A percentile compares a stretch with the other conserved stretches of the same genome.
These are phyloP conservation scores for Leptura quadrifasciata DNA, from an alignment of 2,888 invertebrate species.

Conservation along the genomic window DNA sequence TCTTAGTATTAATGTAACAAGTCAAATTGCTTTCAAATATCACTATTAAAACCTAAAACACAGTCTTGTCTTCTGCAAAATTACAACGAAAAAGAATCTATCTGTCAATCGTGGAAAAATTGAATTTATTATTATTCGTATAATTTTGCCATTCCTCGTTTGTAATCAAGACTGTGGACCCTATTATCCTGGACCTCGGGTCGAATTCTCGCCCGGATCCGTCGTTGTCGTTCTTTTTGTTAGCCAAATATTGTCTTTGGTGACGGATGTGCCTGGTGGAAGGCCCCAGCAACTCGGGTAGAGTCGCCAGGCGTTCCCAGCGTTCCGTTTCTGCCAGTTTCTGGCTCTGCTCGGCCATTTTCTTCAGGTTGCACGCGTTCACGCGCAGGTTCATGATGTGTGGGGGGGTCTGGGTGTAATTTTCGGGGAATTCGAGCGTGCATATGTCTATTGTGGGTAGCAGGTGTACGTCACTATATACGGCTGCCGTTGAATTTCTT, in stretches of 20 bases:
- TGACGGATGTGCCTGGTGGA: slow-evolving; percentile 66
- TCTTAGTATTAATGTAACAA: slow-evolving; percentile 13
- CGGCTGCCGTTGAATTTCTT: slow-evolving; percentile 68
- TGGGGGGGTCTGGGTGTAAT: slow-evolving; percentile 55
- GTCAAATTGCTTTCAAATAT: slow-evolving; percentile 29
- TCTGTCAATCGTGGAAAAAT: slow-evolving; percentile 60
- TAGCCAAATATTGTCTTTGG: slow-evolving; percentile 64
- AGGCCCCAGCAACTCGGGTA: slow-evolving; percentile 55
- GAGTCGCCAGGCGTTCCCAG: slow-evolving; percentile 63
- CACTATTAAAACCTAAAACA: slow-evolving; percentile 40
- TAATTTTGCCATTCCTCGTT: slow-evolving; percentile 64
- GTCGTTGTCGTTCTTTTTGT: slow-evolving; percentile 44
- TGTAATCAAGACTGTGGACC: slow-evolving; percentile 63
- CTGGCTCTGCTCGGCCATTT: slow-evolving; percentile 63
- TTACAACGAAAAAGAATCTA: slow-evolving; percentile 46
- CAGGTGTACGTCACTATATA: slow-evolving; percentile 67
- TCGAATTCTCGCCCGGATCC: slow-evolving; percentile 54
- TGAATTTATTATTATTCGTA: slow-evolving; percentile 54
- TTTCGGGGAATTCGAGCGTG: slow-evolving; percentile 71
- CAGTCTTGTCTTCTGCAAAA: slow-evolving; percentile 46
- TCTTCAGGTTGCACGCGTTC: slow-evolving; percentile 66
- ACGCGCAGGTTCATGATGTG: slow-evolving; percentile 57
- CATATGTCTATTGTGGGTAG: slow-evolving; percentile 73
- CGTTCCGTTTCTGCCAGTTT: slow-evolving; percentile 61
- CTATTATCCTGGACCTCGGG: slow-evolving; percentile 62